Base-by-base conservation (phyloP, 2,113 vertebrate species). In the Salminus brasiliensis region DNA sequence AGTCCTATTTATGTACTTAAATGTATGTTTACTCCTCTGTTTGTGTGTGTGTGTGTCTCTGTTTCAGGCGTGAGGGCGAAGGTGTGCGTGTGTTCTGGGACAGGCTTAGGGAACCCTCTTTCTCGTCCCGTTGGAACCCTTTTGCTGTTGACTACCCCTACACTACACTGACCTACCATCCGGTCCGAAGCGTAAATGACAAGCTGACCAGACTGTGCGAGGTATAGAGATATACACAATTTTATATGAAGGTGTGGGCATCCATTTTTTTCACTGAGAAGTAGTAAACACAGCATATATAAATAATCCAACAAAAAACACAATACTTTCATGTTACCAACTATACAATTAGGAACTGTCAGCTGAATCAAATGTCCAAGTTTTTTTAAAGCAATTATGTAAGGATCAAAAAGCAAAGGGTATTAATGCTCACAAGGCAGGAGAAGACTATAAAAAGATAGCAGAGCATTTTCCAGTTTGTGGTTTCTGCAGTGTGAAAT, bases 91-190 rank as follows among this genome's bases (percentile, higher is more conserved):
- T 95, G 74, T 92, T 84, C 86, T 95, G 87, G 87, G 94, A 94
- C 76, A 74, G 78, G 62, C 82, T 89, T 5, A 93, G 92, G 63
- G 90, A 95, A 43, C 93, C 91, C 15, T 86, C 93, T 0, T 83
- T 95, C 16, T 16, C 82, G 2, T 92, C 94, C 16, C 91, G 85
- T 7, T 96, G 95, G 95, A 96, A 95, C 78, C 92, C 92, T 0
- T 94, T 94, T 59, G 79, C 94, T 77, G 88, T 71, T 0, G 90
- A 95, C 30, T 81, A 93, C 59, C 92, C 93, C 3, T 95, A 81
- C 59, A 83, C 90, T 32, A 95, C 91, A 1, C 95, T 97, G 85
- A 93, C 85, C 23, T 85, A 91, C 68, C 93, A 95, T 23, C 94
- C 93, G 0, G 85, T 93, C 78, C 93, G 86, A 74, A 73, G 88